Evolutionary conservation across 2,888 invertebrate species (phyloP).

Genomic region (Steinernema hermaphroditum): DNA sequence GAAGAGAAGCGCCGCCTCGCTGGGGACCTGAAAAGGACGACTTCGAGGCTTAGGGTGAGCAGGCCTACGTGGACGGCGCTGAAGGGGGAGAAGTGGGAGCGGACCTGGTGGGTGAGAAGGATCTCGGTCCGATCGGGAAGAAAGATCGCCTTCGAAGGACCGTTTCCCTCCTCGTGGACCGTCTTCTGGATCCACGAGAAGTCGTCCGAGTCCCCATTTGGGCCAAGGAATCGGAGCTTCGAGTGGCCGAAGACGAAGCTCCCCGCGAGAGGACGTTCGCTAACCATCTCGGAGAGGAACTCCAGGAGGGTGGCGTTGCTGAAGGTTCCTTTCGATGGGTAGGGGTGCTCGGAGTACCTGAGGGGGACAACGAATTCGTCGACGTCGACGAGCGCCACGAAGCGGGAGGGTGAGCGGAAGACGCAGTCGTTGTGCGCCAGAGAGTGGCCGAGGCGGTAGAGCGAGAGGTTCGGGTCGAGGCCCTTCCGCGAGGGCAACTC

Average conservation of each 20-base stretch:
- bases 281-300: constrained; percentile 25
- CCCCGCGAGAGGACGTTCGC: constrained; percentile 31
- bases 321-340: neutral
- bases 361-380: constrained; percentile 44
- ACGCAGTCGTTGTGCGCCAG: constrained; percentile 50
- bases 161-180: neutral
- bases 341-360: too few relatives aligned
- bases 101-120: constrained; percentile 33
- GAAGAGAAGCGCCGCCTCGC: neutral
- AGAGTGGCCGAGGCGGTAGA: constrained; percentile 50
- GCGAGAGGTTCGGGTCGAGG: constrained; percentile 40
- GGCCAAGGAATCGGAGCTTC: constrained; percentile 12
- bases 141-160: constrained; percentile 33
- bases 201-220: constrained; percentile 10
- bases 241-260: constrained; percentile 34
- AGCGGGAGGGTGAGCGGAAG: constrained; percentile 39
- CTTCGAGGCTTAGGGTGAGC: neutral
- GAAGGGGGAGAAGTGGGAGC: constrained; percentile 23
- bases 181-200: constrained; percentile 16
- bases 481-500: constrained; percentile 31
- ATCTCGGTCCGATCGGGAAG: constrained; percentile 34
- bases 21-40: neutral
- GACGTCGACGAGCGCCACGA: constrained; percentile 47
- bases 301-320: constrained; percentile 21
- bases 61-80: constrained; percentile 21